These are phyloP conservation scores for Sebastes itinus DNA, from an alignment of 2,797 vertebrate genomes.

Conservation along the genomic window DNA sequence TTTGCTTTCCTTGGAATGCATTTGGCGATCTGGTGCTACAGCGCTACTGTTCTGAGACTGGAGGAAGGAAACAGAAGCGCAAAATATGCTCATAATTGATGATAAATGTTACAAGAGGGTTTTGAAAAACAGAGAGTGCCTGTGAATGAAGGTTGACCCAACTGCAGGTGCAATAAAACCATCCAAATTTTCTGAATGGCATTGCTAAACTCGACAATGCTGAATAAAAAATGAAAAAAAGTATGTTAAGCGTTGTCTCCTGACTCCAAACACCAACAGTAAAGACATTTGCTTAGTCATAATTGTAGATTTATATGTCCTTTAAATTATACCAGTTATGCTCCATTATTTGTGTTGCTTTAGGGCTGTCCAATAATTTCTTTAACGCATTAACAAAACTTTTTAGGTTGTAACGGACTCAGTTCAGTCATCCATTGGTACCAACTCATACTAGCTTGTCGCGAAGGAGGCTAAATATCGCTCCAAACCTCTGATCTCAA, in stretches of 20 bases:
- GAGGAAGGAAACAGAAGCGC: constrained; percentile 27
- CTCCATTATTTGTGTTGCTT: neutral
- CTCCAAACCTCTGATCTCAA: no score
- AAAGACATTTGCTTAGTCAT: neutral
- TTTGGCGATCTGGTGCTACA: neutral
- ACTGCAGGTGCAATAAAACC: neutral
- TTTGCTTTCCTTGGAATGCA: neutral
- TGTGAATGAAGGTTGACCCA: neutral
- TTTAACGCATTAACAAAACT: no score
- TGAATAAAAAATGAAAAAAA: neutral
- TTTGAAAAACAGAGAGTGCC: neutral
- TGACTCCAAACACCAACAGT: neutral
- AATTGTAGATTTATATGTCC: neutral
- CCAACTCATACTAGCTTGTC: no score
- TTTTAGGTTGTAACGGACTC: no score
- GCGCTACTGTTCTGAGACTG: constrained; percentile 35
- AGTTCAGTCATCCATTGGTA: no score
- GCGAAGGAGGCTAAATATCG: no score
- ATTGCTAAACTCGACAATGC: neutral
- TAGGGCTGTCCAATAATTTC: no score
- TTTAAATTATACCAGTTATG: neutral
- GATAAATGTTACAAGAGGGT: neutral
- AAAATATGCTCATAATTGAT: constrained; percentile 24
- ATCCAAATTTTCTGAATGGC: neutral
- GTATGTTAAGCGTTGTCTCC: neutral